Evolutionary conservation across 2,888 invertebrate genomes (phyloP).

Genomic region (Pegoplata infirma): DNA sequence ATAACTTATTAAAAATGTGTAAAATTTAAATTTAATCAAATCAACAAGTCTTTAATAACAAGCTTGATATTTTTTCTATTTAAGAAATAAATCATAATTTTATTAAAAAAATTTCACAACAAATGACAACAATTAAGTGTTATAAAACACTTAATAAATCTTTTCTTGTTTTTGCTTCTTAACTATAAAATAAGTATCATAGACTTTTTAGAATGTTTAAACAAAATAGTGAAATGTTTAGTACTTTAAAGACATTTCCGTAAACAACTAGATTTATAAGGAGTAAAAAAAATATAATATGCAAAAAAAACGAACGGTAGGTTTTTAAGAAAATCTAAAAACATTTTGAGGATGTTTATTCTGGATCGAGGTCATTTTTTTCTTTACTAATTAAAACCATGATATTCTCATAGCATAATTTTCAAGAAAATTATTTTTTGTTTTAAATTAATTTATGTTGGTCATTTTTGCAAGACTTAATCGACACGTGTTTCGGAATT

Average conservation of each 20-base stretch:
- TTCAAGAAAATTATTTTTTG: no score
- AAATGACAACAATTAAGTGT: slow-evolving; percentile 48
- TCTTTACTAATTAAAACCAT: no score
- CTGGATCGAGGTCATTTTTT: no score
- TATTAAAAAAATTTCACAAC: slow-evolving; percentile 12
- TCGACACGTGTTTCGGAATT: no score
- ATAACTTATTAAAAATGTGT: slow-evolving; percentile 18
- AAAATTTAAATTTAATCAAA: slow-evolving; percentile 29
- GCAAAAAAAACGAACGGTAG: no score
- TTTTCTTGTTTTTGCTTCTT: background rate
- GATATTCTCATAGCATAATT: no score
- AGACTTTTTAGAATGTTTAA: background rate
- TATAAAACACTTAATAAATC: slow-evolving; percentile 43
- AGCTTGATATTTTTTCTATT: background rate
- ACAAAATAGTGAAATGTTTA: background rate
- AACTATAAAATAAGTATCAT: no score
- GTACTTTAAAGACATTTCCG: slow-evolving; percentile 17
- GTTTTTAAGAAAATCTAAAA: no score
- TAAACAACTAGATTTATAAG: slow-evolving; percentile 3
- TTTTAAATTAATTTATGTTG: no score
- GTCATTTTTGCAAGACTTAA: no score
- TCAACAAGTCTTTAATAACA: slow-evolving; percentile 43
- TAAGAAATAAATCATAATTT: slow-evolving; percentile 45
- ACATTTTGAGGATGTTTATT: no score
- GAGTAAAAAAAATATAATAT: no score